Evolutionary conservation across 2,797 vertebrate species (phyloP).

Genomic region (Sandelia bainsii): DNA sequence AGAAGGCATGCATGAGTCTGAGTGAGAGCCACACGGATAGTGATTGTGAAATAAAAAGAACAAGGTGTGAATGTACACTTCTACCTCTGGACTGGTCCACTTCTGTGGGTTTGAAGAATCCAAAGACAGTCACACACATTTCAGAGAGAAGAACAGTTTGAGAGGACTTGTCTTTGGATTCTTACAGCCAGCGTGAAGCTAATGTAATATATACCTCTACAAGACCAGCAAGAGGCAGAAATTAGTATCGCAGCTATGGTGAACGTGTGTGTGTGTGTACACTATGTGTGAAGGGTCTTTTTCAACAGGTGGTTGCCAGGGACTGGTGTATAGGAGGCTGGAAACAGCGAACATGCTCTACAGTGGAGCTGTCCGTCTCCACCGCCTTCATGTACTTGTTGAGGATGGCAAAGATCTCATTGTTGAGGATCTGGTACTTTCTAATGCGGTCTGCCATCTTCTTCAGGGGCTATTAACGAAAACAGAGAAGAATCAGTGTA

Average conservation of each 20-base stretch:
- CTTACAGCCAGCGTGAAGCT: constrained; percentile 42
- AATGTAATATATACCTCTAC: constrained; percentile 34
- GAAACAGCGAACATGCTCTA: constrained; percentile 98
- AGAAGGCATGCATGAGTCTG: constrained; percentile 77
- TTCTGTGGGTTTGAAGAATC: constrained; percentile 43
- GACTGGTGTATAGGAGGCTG: constrained; percentile 99
- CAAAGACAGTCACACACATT: constrained; percentile 44
- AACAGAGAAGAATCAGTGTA: not conserved
- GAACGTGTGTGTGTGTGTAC: constrained; percentile 33
- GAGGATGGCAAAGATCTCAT: constrained; percentile 98
- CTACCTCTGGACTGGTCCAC: constrained; percentile 57
- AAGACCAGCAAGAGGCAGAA: constrained; percentile 69
- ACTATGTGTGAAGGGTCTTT: constrained; percentile 55
- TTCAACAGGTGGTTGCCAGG: constrained; percentile 96
- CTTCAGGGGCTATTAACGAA: constrained; percentile 91
- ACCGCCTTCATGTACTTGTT: constrained; percentile 99
- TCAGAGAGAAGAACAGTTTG: constrained; percentile 52
- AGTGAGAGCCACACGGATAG: constrained; percentile 58
- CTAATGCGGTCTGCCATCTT: constrained; percentile 99
- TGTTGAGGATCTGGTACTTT: constrained; percentile 99
- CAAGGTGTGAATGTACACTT: constrained; percentile 54
- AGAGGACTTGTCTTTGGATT: constrained; percentile 62
- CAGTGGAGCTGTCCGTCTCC: constrained; percentile 98
- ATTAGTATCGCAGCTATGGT: constrained; percentile 66
- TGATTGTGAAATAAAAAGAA: constrained; percentile 48